Base-by-base conservation (phyloP, 2,113 vertebrate species). In the Melanerpes formicivorus region DNA sequence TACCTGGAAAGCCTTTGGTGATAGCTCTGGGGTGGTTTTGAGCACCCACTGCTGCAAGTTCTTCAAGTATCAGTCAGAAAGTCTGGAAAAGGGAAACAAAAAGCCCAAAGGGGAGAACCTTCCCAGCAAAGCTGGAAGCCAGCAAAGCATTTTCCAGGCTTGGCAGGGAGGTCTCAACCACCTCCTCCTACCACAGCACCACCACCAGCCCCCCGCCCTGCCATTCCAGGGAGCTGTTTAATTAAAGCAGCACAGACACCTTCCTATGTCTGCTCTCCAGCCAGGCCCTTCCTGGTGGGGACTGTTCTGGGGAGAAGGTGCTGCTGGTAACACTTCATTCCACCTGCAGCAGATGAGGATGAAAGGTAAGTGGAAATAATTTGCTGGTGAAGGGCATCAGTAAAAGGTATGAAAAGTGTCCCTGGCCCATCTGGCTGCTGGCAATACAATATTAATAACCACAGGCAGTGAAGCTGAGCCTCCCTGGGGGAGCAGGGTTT, bases 381-480 rank as follows among this genome's bases (percentile, higher is more conserved):
- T 91, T 95, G 73, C 93, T 65, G 67, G 77, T 58, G 93, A 96
- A 91, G 92, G 89, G 44, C 88, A 64, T 81, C 69, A 79, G 67
- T 14, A 70, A 96, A 88, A 74, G 58, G 74, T 12, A 95, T 32
- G 85, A 87, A 95, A 93, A 32, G 63, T 60, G 89, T 80, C 84
- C 50, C 84, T 77, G 60, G 74, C 44, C 96, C 96, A 97, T 97
- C 95, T 97, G 96, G 93, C 95, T 94, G 92, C 93, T 76, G 93
- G 93, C 90, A 96, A 95, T 96, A 79, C 92, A 97, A 95, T 95
- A 97, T 95, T 96, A 96, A 97, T 96, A 95, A 96, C 54, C 85
- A 76, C 80, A 95, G 96, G 6, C 95, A 91, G 52, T 94, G 93
- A 88, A 95, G 90, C 87, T 23, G 72, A 89, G 90, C 58, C 34